Percentiles rank a stretch among this genome's conserved stretches.
Conservation (phyloP, 2,113 vertebrate species). For the Pelodiscus sinensis region DNA sequence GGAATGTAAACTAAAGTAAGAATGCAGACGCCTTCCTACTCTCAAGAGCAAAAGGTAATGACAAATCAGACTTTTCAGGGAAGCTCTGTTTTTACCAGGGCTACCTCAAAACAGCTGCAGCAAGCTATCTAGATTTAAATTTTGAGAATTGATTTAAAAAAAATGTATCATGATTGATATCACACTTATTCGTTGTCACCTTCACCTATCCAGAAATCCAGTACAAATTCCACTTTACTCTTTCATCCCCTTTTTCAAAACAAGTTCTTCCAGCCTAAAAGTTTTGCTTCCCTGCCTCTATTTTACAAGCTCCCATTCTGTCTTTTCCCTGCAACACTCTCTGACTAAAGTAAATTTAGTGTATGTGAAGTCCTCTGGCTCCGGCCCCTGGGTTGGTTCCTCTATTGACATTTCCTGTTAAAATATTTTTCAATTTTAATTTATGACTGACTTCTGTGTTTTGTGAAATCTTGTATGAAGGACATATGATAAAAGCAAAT, state of each 20-base stretch:
- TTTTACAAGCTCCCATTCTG: neutral
- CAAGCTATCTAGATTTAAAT: neutral
- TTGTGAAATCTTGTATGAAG: constrained; percentile 58
- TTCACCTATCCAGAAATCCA: neutral
- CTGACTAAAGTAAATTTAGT: neutral
- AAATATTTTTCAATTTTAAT: neutral
- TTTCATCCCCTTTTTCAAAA: neutral
- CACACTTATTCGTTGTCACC: neutral
- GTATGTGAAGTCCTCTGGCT: neutral
- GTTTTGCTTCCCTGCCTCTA: neutral
- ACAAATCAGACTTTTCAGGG: neutral
- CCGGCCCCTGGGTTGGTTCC: neutral
- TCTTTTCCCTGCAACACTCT: neutral
- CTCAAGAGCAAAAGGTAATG: constrained; percentile 7
- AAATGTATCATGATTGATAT: neutral
- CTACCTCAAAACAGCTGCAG: neutral
- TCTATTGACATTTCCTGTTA: constrained; percentile 12
- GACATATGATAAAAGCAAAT: constrained; percentile 48
- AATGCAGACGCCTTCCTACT: neutral
- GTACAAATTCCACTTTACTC: neutral
- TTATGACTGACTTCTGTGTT: constrained; percentile 31
- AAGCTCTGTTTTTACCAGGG: neutral
- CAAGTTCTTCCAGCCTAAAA: neutral
- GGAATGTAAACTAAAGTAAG: neutral
- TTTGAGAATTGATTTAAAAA: neutral